These are phyloP conservation scores for Microtus californicus DNA, from an alignment of 2,797 vertebrate genomes.

Conservation along the genomic window DNA sequence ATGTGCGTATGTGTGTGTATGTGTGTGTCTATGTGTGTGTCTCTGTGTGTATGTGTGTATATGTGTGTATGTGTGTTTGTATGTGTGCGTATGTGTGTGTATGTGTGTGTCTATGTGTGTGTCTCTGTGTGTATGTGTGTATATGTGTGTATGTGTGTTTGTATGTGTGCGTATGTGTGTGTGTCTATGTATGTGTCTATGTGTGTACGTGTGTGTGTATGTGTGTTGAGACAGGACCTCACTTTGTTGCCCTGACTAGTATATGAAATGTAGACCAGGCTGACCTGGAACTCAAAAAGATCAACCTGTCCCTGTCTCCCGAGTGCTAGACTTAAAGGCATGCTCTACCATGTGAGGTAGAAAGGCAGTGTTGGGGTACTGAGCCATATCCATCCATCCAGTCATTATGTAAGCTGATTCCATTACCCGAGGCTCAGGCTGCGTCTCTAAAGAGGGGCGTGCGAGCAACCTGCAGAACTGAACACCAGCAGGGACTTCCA, in stretches of 20 bases:
- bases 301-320: background rate
- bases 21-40: too few species aligned
- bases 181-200: background rate
- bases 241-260: background rate
- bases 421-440: background rate
- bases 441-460: background rate
- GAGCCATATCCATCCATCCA: background rate
- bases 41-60: background rate
- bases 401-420: background rate
- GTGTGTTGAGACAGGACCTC: background rate
- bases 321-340: background rate
- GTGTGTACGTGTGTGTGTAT: background rate
- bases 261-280: background rate
- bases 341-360: background rate
- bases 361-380: background rate
- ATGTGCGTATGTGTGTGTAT: too few species aligned
- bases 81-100: too few species aligned
- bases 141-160: rapidly evolving
- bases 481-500: background rate
- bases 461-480: background rate
- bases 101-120: too few species aligned
- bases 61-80: too few species aligned
- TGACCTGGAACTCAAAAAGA: background rate
- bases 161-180: too few species aligned
- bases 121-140: too few species aligned